Conservation (phyloP, 2,888 invertebrate species). For the Cheilosia soror region DNA sequence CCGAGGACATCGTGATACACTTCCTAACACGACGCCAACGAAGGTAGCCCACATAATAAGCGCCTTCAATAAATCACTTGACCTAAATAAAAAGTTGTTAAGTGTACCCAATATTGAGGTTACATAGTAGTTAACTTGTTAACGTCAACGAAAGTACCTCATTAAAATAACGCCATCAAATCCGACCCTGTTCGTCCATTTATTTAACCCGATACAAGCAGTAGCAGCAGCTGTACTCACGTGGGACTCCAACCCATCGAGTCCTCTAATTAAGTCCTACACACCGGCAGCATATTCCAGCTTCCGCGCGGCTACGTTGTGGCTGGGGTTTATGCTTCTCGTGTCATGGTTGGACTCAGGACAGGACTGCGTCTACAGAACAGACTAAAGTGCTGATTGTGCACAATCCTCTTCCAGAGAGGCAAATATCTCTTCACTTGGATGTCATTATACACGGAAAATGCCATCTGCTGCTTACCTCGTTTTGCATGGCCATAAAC, state of each 20-base stretch:
- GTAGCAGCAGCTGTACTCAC: conserved; percentile 40
- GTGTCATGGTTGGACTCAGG: conserved; percentile 19
- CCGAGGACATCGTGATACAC: background rate
- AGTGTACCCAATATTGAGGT: conserved; percentile 35
- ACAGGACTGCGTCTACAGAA: conserved; percentile 18
- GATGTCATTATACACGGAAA: conserved; percentile 66
- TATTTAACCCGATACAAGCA: conserved; percentile 64
- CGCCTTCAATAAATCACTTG: conserved; percentile 35
- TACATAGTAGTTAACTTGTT: conserved; percentile 63
- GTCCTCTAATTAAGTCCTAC: conserved; percentile 73
- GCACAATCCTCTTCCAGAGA: conserved; percentile 50
- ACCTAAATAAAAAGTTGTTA: conserved; percentile 42
- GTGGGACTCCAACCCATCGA: conserved; percentile 41
- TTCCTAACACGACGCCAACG: background rate
- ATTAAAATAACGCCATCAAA: conserved; percentile 67
- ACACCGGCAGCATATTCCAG: conserved; percentile 61
- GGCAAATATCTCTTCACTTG: conserved; percentile 60
- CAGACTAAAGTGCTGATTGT: conserved; percentile 58
- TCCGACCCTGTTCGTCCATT: conserved; percentile 71
- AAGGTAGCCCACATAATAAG: background rate
- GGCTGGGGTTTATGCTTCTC: conserved; percentile 30
- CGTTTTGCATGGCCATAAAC: conserved; percentile 56
- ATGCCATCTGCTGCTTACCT: conserved; percentile 60
- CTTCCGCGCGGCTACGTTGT: conserved; percentile 59
- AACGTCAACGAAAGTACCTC: conserved; percentile 70